Conservation (phyloP, 2,888 invertebrate genomes). For the Drosophila merina region DNA sequence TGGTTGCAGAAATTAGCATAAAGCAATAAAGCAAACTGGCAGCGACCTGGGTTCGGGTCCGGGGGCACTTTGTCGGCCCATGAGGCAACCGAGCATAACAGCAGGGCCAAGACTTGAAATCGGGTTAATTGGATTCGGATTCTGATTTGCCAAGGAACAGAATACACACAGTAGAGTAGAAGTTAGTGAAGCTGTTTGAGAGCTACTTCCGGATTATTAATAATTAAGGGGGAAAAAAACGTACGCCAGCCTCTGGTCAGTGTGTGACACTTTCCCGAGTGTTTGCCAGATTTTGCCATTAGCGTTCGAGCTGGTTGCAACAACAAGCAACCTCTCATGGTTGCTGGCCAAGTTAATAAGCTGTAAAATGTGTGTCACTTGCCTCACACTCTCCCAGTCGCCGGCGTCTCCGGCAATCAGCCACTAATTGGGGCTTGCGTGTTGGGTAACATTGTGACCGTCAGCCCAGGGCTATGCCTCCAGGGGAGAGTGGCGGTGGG, state of each 20-base stretch:
- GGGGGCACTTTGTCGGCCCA: constrained; percentile 24
- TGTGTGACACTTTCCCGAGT: constrained; percentile 15
- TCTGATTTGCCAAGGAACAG: neutral
- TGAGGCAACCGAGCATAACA: constrained; percentile 30
- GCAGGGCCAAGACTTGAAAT: constrained; percentile 35
- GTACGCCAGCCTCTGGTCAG: neutral
- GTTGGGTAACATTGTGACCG: constrained; percentile 36
- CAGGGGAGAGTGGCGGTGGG: neutral
- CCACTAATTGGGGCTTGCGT: constrained; percentile 40
- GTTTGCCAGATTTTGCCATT: constrained; percentile 37
- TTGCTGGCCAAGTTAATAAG: constrained; percentile 78
- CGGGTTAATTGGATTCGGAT: neutral
- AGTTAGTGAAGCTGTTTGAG: no score
- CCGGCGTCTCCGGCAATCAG: constrained; percentile 30
- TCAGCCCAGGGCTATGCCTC: neutral
- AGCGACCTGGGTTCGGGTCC: constrained; percentile 15
- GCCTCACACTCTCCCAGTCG: constrained; percentile 38
- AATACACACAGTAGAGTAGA: no score
- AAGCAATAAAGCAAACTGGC: constrained; percentile 47
- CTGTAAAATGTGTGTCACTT: constrained; percentile 79
- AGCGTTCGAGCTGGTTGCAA: constrained; percentile 24
- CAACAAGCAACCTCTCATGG: constrained; percentile 39
- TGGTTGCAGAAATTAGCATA: constrained; percentile 57
- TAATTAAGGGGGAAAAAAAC: no score
- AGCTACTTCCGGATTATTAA: no score